A percentile compares a stretch with the other conserved stretches of the same genome.
Conservation (phyloP, 2,797 vertebrate species). For the Spinus pinus region DNA sequence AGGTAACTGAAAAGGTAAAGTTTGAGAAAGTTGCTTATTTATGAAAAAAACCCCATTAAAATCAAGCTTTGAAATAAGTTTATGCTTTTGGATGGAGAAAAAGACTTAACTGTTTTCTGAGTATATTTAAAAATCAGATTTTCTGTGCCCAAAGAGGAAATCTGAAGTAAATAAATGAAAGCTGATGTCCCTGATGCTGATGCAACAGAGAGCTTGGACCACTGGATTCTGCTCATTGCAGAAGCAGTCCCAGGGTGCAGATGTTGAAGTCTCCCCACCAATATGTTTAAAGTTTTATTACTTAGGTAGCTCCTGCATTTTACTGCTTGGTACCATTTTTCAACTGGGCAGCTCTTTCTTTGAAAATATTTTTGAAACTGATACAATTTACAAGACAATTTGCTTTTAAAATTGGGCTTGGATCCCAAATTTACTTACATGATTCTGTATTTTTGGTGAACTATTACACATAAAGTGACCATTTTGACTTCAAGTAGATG, state of each 20-base stretch:
- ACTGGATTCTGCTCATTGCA: neutral
- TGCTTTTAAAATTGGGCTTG: neutral
- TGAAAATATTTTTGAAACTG: neutral
- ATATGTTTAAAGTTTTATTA: neutral
- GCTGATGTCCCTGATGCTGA: neutral
- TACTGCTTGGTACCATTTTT: neutral
- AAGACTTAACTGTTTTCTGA: neutral
- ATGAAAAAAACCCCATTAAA: neutral
- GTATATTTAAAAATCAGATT: neutral
- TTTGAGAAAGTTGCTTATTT: neutral
- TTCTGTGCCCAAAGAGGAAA: neutral
- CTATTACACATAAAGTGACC: neutral
- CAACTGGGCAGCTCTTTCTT: neutral
- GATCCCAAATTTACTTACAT: neutral
- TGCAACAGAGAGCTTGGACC: neutral
- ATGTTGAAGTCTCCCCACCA: neutral
- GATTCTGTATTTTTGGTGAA: neutral
- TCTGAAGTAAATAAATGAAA: neutral
- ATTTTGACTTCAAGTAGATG: neutral
- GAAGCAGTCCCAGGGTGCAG: neutral
- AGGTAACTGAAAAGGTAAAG: neutral
- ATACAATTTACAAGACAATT: neutral
- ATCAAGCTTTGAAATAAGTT: neutral
- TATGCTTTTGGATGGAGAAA: neutral
- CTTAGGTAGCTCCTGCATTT: neutral